Base-by-base conservation (phyloP, 2,888 invertebrate genomes). In the Eupithecia centaureata region DNA sequence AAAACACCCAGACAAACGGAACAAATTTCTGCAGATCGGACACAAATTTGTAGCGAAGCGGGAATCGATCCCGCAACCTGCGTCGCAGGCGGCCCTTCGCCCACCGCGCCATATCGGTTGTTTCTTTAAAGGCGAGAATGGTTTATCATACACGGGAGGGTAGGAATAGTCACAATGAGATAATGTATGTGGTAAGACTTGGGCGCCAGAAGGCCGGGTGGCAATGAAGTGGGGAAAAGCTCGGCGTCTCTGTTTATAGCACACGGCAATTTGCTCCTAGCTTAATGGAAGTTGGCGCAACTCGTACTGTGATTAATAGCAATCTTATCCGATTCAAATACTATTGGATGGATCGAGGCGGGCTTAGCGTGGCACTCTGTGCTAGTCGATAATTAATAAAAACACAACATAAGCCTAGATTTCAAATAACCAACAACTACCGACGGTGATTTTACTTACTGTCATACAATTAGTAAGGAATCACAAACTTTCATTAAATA, bases 251-350 rank as follows among this genome's bases (percentile, higher is more conserved):
- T 73, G 76, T 74, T 75, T 76, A 71, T 70, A 70, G 66, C 70
- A 64, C 71, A 75, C 68, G 67, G 76, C 74, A 75, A 76, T 73
- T 77, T 76, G 74, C 76, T 80, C 76, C 73, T 75, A 76, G 75
- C 80, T 81, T 82, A 86, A 85, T 83, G 82, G 82, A 81, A 80
- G 75, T 79, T 73, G 77, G 75, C 77, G 79, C 80, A 84, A 84
- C 82, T 86, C 82, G 79, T 81, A 81, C 76, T 71, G 79, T 86
- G 87, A 89, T 88, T 88, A 87, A 90, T 88, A 86, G 84, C 82
- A 83, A 88, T 86, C 86, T 89, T 87, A 87, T 90, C 88, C 85
- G 86, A 86, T 88, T 85, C 83, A 79, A 84, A 79, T 82, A 82
- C 83, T 85, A 85, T 85, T 86, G 82, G 82, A 81, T 83, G 81